Conservation (phyloP, 1,140 invertebrate species). For the Drosophila ananassae region DNA sequence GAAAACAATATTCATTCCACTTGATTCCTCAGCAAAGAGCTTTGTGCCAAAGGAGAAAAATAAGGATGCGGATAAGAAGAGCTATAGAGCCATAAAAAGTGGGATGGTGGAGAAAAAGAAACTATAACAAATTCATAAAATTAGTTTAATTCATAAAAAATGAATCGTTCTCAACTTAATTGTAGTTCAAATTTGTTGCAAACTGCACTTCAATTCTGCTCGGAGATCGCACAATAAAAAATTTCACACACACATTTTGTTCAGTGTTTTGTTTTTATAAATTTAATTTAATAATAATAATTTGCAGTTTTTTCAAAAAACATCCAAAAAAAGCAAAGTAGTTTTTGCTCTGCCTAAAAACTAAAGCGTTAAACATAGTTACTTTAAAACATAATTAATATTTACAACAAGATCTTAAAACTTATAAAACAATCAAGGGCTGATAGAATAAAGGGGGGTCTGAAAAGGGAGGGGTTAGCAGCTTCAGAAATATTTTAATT, state of each 20-base stretch:
- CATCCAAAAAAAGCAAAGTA: slow-evolving; percentile 69
- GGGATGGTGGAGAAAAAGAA: slow-evolving; percentile 19
- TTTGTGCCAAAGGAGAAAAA: slow-evolving; percentile 56
- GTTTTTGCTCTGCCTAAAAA: slow-evolving; percentile 61
- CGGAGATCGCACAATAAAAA: slow-evolving; percentile 73
- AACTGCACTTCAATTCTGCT: slow-evolving; percentile 48
- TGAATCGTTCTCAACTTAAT: slow-evolving; percentile 70
- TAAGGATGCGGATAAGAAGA: neutral
- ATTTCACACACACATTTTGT: slow-evolving; percentile 47
- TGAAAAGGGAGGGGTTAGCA: slow-evolving; percentile 11
- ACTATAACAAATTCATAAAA: slow-evolving; percentile 56
- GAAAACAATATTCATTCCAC: slow-evolving; percentile 72
- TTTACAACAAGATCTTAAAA: slow-evolving; percentile 75
- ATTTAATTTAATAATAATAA: slow-evolving; percentile 57
- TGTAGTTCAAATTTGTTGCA: slow-evolving; percentile 56
- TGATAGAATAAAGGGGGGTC: neutral
- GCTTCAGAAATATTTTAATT: slow-evolving; percentile 12
- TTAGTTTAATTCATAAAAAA: slow-evolving; percentile 74
- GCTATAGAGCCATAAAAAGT: neutral
- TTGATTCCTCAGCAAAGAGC: slow-evolving; percentile 35
- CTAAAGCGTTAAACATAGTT: slow-evolving; percentile 49
- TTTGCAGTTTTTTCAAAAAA: slow-evolving; percentile 81
- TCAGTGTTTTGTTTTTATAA: slow-evolving; percentile 20
- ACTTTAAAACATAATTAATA: slow-evolving; percentile 58
- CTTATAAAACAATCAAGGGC: slow-evolving; percentile 68